Evolutionary conservation across 2,888 invertebrate species (phyloP).

Genomic region (Eupithecia inturbata): DNA sequence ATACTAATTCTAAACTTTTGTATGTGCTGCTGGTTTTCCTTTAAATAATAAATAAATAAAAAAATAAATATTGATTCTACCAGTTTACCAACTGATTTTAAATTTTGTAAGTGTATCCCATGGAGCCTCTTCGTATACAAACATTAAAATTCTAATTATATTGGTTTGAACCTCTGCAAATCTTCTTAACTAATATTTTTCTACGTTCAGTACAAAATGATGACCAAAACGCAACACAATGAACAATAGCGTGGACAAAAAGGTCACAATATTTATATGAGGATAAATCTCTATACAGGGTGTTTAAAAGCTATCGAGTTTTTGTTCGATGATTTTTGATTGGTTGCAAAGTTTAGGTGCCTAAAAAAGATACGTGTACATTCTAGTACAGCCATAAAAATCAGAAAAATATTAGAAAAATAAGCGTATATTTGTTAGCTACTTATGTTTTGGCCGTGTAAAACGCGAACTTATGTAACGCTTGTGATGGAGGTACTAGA

Average conservation of each 20-base stretch:
- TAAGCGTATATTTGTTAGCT: too few species aligned
- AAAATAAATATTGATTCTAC: too few species aligned
- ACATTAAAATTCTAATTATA: background rate
- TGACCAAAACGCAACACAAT: slow-evolving; percentile 78
- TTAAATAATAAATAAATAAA: too few species aligned
- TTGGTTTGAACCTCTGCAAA: background rate
- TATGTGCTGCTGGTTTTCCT: too few species aligned
- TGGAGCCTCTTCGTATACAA: background rate
- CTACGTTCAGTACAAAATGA: slow-evolving; percentile 62
- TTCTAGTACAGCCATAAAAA: too few species aligned
- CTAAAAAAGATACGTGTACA: background rate
- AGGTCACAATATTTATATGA: slow-evolving; percentile 80
- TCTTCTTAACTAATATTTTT: slow-evolving; percentile 26
- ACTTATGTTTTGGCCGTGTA: too few species aligned
- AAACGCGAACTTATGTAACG: background rate
- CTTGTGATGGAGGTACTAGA: background rate
- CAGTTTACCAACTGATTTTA: background rate
- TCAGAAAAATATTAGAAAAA: too few species aligned
- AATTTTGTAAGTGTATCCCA: background rate
- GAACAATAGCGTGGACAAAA: slow-evolving; percentile 78
- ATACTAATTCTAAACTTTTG: too few species aligned
- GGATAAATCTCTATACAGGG: slow-evolving; percentile 63
- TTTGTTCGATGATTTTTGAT: background rate
- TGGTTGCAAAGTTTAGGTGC: background rate
- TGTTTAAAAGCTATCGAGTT: slow-evolving; percentile 40